These are phyloP conservation scores for Eristalis intricaria DNA, from an alignment of 2,888 invertebrate species.

Conservation along the genomic window DNA sequence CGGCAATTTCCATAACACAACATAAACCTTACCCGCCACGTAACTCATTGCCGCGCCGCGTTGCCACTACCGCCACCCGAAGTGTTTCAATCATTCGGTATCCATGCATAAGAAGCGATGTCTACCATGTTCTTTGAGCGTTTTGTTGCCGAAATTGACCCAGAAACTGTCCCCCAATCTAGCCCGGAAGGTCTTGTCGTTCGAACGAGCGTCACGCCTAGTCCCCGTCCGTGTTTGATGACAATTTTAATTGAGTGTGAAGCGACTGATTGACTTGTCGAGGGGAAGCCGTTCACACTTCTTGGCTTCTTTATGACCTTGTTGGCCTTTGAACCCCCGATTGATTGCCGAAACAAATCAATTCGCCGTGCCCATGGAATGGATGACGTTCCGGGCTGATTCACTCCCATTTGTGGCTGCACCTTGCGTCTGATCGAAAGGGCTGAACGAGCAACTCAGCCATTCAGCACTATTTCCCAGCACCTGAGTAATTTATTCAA, in stretches of 20 bases:
- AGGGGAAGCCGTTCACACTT: background rate
- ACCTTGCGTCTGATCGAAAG: no score
- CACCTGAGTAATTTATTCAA: background rate
- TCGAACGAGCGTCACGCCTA: conserved; percentile 37
- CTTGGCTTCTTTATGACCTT: conserved; percentile 17
- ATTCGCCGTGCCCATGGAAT: background rate
- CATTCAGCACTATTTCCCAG: background rate
- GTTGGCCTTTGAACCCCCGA: conserved; percentile 25
- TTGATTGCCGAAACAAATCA: conserved; percentile 24
- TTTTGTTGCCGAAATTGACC: background rate
- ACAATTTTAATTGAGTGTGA: conserved; percentile 56
- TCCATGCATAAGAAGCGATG: no score
- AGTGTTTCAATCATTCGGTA: no score
- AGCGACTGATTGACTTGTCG: conserved; percentile 30
- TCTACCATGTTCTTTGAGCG: no score
- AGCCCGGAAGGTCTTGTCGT: background rate
- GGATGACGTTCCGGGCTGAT: background rate
- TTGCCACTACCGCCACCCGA: background rate
- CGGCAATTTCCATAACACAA: background rate
- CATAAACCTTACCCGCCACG: background rate
- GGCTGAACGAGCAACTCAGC: background rate
- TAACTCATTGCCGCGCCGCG: background rate
- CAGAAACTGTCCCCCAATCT: no score
- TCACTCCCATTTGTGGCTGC: background rate
- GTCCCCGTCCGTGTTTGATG: conserved; percentile 43